Base-by-base conservation (phyloP, 1,140 invertebrate genomes). In the Macrobrachium rosenbergii region DNA sequence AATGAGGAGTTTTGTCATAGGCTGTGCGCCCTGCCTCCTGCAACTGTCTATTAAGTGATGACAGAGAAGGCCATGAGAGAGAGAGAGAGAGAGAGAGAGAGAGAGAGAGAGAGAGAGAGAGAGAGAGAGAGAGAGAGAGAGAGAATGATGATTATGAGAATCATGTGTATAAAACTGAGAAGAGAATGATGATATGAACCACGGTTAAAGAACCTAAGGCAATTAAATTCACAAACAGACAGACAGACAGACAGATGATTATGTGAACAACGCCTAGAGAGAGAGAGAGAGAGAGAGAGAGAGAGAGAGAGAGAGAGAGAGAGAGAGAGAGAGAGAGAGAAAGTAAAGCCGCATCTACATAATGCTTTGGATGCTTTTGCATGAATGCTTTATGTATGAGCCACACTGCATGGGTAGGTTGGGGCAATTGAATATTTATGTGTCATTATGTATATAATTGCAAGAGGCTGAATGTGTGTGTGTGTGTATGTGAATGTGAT, bases 1-100 rank as follows among this genome's bases (percentile, higher is more conserved):
- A 87, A 81, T 87, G 75, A 87, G 84, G 84, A 81, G 84, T 58
- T 80, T 75, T 87, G 82, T 81, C 64, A n/a, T 37, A 37, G 28
- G n/a, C 64, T 23, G 78, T 64, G 37, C 78, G 60, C 78, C 78
- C 78, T 80, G 78, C 60, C 78, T 37, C 78, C 43, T 60, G 37
- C 78, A 64, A 80, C 59, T 62, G 78, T 10, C 23, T 64, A 64
- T 80, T 80, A 80, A 60, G 78, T 64, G 78, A 63, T 43, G 78
- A 64, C 78, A 64, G 62, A 28, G 23, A 80, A 80, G 78, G 43
- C 78, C 7, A 28, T 19, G 78, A 19, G 14, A 37, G 60, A 37
- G 59, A 28, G 23, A 17, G 21, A 14, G 23, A 43, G 78, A 28
- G 45, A 37, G 59, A 37, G 21, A 64, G 16, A 43, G 78, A 19